phyloP scores from a whole-genome alignment of 2,888 invertebrate species.

The Ectemnius continuus region DNA sequence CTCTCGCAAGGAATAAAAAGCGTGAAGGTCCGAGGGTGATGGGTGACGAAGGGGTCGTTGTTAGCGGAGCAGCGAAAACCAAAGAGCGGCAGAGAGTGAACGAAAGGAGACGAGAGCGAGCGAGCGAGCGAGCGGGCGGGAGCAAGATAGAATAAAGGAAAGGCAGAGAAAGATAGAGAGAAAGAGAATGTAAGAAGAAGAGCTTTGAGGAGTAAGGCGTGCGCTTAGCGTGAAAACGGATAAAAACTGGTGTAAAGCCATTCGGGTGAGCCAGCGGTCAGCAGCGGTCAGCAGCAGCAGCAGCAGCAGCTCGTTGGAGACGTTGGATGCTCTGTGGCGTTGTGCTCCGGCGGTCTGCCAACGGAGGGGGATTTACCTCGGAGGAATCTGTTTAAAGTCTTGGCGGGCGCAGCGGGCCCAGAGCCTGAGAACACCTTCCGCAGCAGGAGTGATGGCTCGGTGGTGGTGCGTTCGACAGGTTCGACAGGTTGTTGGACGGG shows the following conservation, averaged over 20 bases:
- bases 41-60: neutral
- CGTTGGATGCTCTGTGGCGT: slow-evolving; percentile 53
- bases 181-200: neutral
- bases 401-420: slow-evolving; percentile 72
- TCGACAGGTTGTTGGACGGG: slow-evolving; percentile 2
- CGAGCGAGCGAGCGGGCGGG: neutral
- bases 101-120: neutral
- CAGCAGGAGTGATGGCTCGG: slow-evolving; percentile 6
- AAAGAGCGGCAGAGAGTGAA: neutral
- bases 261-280: slow-evolving; percentile 62
- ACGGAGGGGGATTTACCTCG: slow-evolving; percentile 71
- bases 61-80: neutral
- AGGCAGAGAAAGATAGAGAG: neutral
- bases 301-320: slow-evolving; percentile 51
- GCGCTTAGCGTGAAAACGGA: slow-evolving; percentile 14
- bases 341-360: slow-evolving; percentile 42
- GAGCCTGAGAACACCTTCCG: slow-evolving; percentile 37
- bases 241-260: slow-evolving; percentile 56
- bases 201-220: slow-evolving; percentile 15
- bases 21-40: neutral
- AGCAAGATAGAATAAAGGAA: neutral
- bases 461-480: neutral
- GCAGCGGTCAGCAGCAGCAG: too few relatives aligned
- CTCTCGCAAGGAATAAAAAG: neutral
- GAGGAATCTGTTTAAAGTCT: slow-evolving; percentile 75